Conservation (phyloP, 2,888 invertebrate genomes). For the Hybos culiciformis region DNA sequence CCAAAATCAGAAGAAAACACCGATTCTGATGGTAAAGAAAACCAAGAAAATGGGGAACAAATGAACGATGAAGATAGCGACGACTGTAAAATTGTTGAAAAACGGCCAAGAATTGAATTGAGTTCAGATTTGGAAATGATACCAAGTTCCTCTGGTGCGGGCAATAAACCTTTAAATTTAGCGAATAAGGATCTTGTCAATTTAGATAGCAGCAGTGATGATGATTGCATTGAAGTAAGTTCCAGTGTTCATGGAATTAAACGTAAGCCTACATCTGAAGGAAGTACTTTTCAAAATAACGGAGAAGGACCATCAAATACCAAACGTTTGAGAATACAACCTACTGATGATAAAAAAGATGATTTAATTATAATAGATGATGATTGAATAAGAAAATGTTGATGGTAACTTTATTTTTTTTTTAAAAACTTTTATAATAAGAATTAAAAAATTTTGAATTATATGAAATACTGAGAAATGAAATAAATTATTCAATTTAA, state of each 20-base stretch:
- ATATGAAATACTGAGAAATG: too few species aligned
- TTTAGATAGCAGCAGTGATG: background rate
- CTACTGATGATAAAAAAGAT: slow-evolving; percentile 11
- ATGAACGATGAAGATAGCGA: slow-evolving; percentile 18
- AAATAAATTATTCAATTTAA: too few species aligned
- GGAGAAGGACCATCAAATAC: slow-evolving; percentile 13
- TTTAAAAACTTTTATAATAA: too few species aligned
- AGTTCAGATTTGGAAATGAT: background rate
- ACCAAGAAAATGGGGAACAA: background rate
- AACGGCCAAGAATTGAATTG: background rate
- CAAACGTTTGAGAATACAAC: slow-evolving; percentile 7
- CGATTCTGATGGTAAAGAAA: background rate
- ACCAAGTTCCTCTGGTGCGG: background rate
- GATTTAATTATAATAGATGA: slow-evolving; percentile 9
- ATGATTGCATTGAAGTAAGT: background rate
- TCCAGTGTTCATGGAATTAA: background rate
- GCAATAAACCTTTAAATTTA: background rate
- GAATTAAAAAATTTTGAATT: too few species aligned
- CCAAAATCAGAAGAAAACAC: slow-evolving; percentile 14
- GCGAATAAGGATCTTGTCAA: slow-evolving; percentile 6
- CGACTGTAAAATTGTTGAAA: slow-evolving; percentile 17
- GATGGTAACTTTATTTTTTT: too few species aligned
- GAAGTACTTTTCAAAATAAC: slow-evolving; percentile 20
- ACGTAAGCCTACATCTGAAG: slow-evolving; percentile 14
- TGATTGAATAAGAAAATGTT: too few species aligned